A percentile compares a stretch with the other conserved stretches of the same genome.
Evolutionary conservation across 2,113 vertebrate species (phyloP).

Genomic region (Salvelinus namaycush): DNA sequence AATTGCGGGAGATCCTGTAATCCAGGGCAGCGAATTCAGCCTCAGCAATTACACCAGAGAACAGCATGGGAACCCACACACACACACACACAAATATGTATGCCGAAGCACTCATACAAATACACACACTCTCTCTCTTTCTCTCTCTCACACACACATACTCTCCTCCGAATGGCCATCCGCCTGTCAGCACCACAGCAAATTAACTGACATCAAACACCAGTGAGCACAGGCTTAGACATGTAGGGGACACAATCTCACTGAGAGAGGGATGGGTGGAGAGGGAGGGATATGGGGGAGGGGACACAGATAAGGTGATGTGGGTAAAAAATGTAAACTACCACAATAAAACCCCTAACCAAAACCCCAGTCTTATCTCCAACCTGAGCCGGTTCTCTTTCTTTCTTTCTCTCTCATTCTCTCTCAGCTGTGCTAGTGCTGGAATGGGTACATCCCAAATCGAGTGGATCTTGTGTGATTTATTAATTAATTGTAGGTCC

Average conservation of each 20-base stretch:
- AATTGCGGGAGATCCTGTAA: conserved; percentile 69
- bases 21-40: conserved; percentile 71
- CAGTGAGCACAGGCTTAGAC: conserved; percentile 76
- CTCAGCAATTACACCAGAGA: conserved; percentile 67
- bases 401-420: too few species aligned
- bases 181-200: conserved; percentile 78
- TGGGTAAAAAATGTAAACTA: too few species aligned
- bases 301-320: conserved; percentile 7
- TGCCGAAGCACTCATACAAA: conserved; percentile 4
- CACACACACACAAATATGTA: conserved; percentile 1
- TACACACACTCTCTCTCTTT: conserved; percentile 22
- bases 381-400: too few species aligned
- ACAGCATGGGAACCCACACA: conserved; percentile 60
- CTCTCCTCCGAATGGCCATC: conserved; percentile 59
- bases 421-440: too few species aligned
- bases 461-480: too few species aligned
- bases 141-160: conserved; percentile 5
- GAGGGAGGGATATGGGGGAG: conserved; percentile 7
- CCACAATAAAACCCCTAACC: too few species aligned
- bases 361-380: too few species aligned
- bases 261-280: conserved; percentile 28
- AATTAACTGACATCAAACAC: conserved; percentile 84
- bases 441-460: too few species aligned
- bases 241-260: conserved; percentile 74
- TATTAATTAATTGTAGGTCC: too few species aligned